These are phyloP conservation scores for Lepidurus arcticus DNA, from an alignment of 1,140 invertebrate species.

Conservation along the genomic window DNA sequence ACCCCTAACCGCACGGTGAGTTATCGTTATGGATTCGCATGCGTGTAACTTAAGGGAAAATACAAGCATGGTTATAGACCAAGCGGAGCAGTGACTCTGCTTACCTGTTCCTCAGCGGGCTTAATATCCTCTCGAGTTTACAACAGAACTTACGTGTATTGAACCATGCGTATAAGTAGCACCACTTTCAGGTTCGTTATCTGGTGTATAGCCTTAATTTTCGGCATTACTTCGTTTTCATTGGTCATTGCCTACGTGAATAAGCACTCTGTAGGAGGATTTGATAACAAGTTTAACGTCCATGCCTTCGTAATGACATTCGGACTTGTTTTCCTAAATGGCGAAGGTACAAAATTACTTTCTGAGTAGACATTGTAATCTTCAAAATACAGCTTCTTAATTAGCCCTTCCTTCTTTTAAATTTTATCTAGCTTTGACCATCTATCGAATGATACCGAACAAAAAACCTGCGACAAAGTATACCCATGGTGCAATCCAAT, in stretches of 20 bases:
- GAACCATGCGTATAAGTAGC: neutral
- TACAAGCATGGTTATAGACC: no score
- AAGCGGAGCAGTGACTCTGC: no score
- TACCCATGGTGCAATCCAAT: neutral
- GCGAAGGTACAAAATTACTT: neutral
- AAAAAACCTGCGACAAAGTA: neutral
- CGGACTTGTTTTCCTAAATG: neutral
- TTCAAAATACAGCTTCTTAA: no score
- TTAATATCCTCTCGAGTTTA: no score
- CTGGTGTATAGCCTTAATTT: neutral
- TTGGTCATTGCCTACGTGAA: neutral
- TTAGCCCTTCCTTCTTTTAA: no score
- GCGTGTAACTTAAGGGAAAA: no score
- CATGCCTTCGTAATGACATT: neutral
- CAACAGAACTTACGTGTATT: neutral
- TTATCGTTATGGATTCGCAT: no score
- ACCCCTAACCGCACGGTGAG: no score
- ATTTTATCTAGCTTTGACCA: neutral
- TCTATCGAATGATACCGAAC: constrained; percentile 12
- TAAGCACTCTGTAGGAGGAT: neutral
- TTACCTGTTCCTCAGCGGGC: no score
- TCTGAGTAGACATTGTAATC: no score
- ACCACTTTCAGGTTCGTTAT: neutral
- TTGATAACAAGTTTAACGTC: neutral
- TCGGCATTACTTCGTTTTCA: neutral